Evolutionary conservation across 2,797 vertebrate genomes (phyloP).

Genomic region (Cyclopterus lumpus): DNA sequence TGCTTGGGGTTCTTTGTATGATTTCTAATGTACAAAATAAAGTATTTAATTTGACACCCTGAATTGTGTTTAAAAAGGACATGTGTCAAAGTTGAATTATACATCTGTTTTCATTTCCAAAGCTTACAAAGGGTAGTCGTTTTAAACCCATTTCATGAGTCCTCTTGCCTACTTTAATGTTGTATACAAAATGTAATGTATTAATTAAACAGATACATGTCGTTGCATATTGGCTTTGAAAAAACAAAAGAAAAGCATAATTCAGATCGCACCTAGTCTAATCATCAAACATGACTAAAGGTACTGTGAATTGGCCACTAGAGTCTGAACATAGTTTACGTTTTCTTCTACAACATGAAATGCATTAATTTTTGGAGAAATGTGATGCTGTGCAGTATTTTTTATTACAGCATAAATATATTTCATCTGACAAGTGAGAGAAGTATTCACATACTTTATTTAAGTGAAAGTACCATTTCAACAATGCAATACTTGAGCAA

Average conservation of each 20-base stretch:
- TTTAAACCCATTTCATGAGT: not conserved
- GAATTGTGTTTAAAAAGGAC: slow-evolving; percentile 3
- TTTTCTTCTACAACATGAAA: not conserved
- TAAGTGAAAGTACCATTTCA: too few relatives aligned
- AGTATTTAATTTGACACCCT: slow-evolving; percentile 19
- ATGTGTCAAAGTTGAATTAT: not conserved
- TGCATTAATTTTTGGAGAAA: not conserved
- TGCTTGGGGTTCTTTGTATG: not conserved
- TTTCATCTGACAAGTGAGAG: not conserved
- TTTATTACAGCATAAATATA: not conserved
- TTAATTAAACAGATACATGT: not conserved
- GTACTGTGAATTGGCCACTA: not conserved
- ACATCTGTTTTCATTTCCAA: not conserved
- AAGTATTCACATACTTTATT: too few relatives aligned
- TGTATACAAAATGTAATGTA: not conserved
- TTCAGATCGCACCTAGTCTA: not conserved
- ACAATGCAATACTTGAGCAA: not conserved
- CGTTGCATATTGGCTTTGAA: slow-evolving; percentile 2
- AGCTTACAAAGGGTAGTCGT: not conserved
- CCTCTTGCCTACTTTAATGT: not conserved
- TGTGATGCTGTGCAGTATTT: not conserved
- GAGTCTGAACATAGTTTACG: not conserved
- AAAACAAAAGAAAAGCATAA: not conserved
- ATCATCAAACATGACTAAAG: not conserved
- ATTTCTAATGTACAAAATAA: slow-evolving; percentile 53